Evolutionary conservation across 1,140 invertebrate genomes (phyloP), one percentile per base, ranked within the genome.

Genomic region (Anastrepha ludens): DNA sequence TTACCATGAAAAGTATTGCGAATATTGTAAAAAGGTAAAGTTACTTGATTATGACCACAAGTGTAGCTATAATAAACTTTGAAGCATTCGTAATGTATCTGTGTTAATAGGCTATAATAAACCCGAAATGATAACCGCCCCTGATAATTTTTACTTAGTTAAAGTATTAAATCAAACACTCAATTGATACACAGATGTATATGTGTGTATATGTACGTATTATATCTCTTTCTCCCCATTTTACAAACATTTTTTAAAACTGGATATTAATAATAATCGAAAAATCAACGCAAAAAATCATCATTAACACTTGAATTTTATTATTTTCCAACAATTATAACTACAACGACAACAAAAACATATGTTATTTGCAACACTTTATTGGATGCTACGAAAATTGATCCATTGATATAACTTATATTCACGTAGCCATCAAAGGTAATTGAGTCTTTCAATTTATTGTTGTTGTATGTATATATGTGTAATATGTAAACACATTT

Each of bases 371-470:
- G 47, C 74, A 81, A 81, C 47, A 81, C 47, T 47, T 74, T 11
- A 67, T 74, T 74, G 67, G 65, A 47, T 47, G 8, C 67, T 17
- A 81, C 47, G 41, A 55, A 58, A 81, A 20, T 13, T 55, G 74
- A 50, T 81, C 47, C 44, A 81, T 81, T 50, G 74, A 81, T 81
- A 47, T 50, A 81, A 55, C n/a, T 55, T 81, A 55, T 20, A 55
- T 17, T 81, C 17, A 20, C 74, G n/a, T 81, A 81, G 74, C 74
- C 74, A 50, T 81, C 74, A 81, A 81, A 81, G 74, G 74, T 81
- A 81, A 81, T 55, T 55, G 20, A 81, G 67, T 8, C 41, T 41
- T 11, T 67, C 62, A 67, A 67, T 41, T 44, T 47, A 41, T 74
- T 74, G 41, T 47, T 65, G n/a, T 65, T 65, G 20, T 29, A 65